Percentiles rank a stretch among this genome's conserved stretches.
These are phyloP conservation scores for Drosophila neocordata DNA, from an alignment of 1,140 invertebrate genomes.

Conservation along the genomic window DNA sequence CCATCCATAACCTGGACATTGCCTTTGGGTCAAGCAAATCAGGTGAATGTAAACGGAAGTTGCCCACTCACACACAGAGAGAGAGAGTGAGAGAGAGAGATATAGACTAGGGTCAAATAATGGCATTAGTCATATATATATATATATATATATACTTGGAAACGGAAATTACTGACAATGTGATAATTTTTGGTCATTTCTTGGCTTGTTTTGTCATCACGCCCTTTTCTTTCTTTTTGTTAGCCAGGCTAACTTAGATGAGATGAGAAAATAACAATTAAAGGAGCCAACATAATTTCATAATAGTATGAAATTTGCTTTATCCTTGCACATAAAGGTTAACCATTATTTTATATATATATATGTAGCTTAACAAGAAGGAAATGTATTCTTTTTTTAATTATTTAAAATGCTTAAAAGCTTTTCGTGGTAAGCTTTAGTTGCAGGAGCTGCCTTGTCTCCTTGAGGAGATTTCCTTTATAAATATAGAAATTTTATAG, in stretches of 20 bases:
- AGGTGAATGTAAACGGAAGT: constrained; percentile 74
- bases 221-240: constrained; percentile 6
- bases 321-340: too few relatives aligned
- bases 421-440: too few relatives aligned
- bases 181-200: constrained; percentile 40
- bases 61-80: constrained; percentile 30
- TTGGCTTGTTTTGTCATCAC: constrained; percentile 37
- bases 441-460: too few relatives aligned
- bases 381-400: too few relatives aligned
- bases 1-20: constrained; percentile 38
- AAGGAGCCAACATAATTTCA: too few relatives aligned
- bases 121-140: constrained; percentile 16
- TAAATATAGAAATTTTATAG: too few relatives aligned
- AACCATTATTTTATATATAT: too few relatives aligned
- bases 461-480: too few relatives aligned
- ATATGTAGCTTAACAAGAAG: too few relatives aligned
- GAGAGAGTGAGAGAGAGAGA: too few relatives aligned
- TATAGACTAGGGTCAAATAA: background rate
- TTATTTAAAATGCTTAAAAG: too few relatives aligned
- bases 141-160: background rate
- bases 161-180: constrained; percentile 20
- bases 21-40: constrained; percentile 39
- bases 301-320: too few relatives aligned
- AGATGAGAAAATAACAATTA: background rate
- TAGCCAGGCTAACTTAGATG: background rate